Evolutionary conservation across 2,113 vertebrate genomes (phyloP), one percentile per base, ranked within the genome.

Genomic region (Sinocyclocheilus maitianheensis): DNA sequence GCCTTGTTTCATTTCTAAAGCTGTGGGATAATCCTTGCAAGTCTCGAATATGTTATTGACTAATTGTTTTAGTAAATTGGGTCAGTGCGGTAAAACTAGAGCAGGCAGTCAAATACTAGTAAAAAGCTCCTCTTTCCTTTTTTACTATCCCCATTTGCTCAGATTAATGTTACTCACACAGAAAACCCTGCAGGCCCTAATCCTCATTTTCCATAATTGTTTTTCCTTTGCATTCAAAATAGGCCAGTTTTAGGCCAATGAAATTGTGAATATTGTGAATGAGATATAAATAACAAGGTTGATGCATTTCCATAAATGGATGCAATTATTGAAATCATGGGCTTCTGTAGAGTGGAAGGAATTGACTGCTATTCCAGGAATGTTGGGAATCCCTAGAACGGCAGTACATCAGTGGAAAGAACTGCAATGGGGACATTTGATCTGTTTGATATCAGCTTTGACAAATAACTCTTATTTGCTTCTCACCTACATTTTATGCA

Each of bases 41-140:
- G 12, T 37, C 67, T 84, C 13, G 0, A 12, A 51, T 5, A 48
- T 48, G 12, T 51, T 63, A 16, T 85, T 37, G 24, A 40, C 20
- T 37, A 53, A 77, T 71, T 77, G 83, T 34, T 82, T 46, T 37
- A 18, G 24, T 53, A 62, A 78, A 53, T n/a, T 85, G 60, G 75
- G 75, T 40, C 84, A 85, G 58, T 14, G 26, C 2, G 0, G 24
- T 60, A 37, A 83, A 83, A 71, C 60, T 43, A 43, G 46, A 48
- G 46, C 46, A 48, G 46, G 46, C 46, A 12, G 46, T 48, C 10
- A 48, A 48, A 48, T 48, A 3, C 40, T 69, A 12, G 55, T n/a
- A 9, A 43, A 79, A 63, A 63, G 34, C 34, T 65, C 40, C 34
- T 60, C 9, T 20, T 82, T 55, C 34, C 34, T 46, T 63, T 81